These are phyloP conservation scores for Ceyx cyanopectus DNA, from an alignment of 2,113 vertebrate genomes.

Conservation along the genomic window DNA sequence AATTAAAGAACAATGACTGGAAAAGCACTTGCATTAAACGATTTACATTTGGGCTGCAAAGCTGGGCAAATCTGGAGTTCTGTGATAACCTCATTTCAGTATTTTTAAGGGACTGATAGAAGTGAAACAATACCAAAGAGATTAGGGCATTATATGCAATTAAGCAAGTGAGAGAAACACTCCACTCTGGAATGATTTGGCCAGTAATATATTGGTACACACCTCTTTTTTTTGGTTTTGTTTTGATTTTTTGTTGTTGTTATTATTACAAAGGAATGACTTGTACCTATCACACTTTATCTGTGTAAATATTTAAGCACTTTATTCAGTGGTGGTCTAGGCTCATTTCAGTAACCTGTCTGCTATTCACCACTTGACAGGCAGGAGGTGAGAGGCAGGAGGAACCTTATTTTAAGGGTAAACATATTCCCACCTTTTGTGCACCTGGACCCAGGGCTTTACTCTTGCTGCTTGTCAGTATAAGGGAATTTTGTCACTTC, in stretches of 20 bases:
- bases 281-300: not conserved
- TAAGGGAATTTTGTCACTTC: not conserved
- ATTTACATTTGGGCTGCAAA: slow-evolving; percentile 22
- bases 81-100: slow-evolving; percentile 20
- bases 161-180: slow-evolving; percentile 12
- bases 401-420: not conserved
- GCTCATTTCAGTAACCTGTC: not conserved
- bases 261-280: not conserved
- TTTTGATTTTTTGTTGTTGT: not conserved
- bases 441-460: not conserved
- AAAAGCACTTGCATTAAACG: slow-evolving; percentile 7
- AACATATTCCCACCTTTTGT: not conserved
- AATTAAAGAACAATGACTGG: slow-evolving; percentile 58
- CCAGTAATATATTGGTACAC: not conserved
- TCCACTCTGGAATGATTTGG: not conserved
- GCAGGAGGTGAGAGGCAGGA: not conserved
- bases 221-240: not conserved
- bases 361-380: not conserved
- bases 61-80: slow-evolving; percentile 21
- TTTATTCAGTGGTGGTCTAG: not conserved
- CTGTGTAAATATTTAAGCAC: not conserved
- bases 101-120: slow-evolving; percentile 29
- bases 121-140: slow-evolving; percentile 7
- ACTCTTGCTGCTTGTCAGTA: not conserved
- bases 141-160: slow-evolving; percentile 30